phyloP scores from a whole-genome alignment of 2,113 vertebrate genomes.

The Ploceus nigricollis region DNA sequence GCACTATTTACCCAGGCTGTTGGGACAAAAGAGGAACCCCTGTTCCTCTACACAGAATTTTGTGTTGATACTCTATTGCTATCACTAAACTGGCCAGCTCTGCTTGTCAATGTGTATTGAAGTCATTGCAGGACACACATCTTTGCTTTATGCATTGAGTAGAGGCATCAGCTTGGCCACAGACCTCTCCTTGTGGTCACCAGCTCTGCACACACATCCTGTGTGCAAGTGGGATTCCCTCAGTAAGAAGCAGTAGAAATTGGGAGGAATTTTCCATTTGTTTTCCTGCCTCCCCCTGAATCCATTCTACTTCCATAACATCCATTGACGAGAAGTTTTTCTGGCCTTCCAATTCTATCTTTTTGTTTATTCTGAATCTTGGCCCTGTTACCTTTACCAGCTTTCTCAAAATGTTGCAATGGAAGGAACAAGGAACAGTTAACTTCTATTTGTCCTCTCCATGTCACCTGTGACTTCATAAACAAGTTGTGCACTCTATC shows the following conservation, averaged over 20 bases:
- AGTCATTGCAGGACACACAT: not conserved
- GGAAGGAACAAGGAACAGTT: not conserved
- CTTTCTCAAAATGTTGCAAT: not conserved
- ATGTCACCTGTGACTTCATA: not conserved
- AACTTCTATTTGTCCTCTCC: not conserved
- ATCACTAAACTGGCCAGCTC: not conserved
- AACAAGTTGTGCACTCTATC: not conserved
- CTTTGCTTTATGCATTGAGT: not conserved
- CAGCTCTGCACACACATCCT: fast-evolving
- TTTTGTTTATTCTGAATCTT: not conserved
- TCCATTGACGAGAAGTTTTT: not conserved
- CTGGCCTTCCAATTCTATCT: not conserved
- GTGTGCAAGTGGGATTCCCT: not conserved
- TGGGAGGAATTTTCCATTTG: not conserved
- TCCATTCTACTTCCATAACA: not conserved
- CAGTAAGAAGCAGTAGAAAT: not conserved
- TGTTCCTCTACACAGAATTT: not conserved
- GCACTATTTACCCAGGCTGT: not conserved
- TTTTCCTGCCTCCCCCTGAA: not conserved
- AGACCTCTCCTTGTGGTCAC: not conserved
- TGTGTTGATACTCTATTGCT: not conserved
- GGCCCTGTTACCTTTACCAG: not conserved
- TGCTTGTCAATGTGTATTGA: not conserved
- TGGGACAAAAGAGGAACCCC: not conserved
- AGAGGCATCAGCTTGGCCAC: not conserved